A percentile compares a stretch with the other conserved stretches of the same genome.
Evolutionary conservation across 1,140 invertebrate species (phyloP).

Genomic region (Uloborus diversus): DNA sequence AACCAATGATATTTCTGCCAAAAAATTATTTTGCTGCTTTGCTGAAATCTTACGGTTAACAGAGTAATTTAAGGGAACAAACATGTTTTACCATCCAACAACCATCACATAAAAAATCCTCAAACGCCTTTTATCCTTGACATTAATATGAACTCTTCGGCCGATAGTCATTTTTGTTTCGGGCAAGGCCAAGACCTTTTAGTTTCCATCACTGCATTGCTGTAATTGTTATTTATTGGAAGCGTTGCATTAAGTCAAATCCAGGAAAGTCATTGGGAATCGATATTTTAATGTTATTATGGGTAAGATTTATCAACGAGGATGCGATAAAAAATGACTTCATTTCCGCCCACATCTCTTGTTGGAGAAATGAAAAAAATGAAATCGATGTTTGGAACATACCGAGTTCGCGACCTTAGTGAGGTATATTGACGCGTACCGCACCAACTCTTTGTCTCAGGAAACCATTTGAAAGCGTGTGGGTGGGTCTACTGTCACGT

Average conservation of each 20-base stretch:
- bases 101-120: too few relatives aligned
- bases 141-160: slow-evolving; percentile 14
- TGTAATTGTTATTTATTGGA: slow-evolving; percentile 6
- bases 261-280: neutral
- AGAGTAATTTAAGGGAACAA: too few relatives aligned
- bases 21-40: too few relatives aligned
- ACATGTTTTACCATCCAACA: too few relatives aligned
- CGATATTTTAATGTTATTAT: neutral
- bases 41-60: too few relatives aligned
- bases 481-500: too few relatives aligned
- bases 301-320: neutral
- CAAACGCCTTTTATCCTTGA: slow-evolving; percentile 5
- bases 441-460: too few relatives aligned
- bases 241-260: neutral
- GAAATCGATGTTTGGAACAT: slow-evolving; percentile 6
- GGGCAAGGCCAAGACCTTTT: slow-evolving; percentile 19
- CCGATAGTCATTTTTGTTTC: neutral
- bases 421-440: too few relatives aligned
- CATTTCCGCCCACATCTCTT: neutral
- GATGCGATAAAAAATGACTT: neutral
- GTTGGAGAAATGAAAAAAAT: neutral
- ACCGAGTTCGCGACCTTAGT: too few relatives aligned
- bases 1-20: too few relatives aligned
- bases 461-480: too few relatives aligned
- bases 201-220: slow-evolving; percentile 8